These are phyloP conservation scores for Lobophora halterata DNA, from an alignment of 2,888 invertebrate genomes.

Conservation along the genomic window DNA sequence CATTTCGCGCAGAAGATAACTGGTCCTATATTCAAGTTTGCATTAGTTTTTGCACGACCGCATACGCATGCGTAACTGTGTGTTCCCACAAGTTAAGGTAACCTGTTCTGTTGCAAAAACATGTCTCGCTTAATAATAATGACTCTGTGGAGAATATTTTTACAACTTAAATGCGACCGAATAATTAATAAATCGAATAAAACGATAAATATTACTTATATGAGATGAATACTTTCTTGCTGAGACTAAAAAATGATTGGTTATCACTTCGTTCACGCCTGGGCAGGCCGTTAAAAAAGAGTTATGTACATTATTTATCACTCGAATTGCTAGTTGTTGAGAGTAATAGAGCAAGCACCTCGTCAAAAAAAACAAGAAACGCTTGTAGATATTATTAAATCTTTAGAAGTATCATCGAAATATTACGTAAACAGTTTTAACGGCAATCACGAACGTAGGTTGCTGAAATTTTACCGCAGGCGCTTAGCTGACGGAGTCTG, in stretches of 20 bases:
- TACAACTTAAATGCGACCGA: slow-evolving; percentile 7
- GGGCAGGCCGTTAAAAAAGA: slow-evolving; percentile 4
- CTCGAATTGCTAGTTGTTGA: slow-evolving; percentile 3
- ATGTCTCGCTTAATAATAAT: slow-evolving; percentile 14
- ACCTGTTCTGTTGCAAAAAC: slow-evolving; percentile 22
- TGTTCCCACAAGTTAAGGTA: slow-evolving; percentile 12
- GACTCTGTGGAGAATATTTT: slow-evolving; percentile 13
- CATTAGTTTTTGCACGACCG: slow-evolving; percentile 24
- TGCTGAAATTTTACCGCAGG: slow-evolving; percentile 12
- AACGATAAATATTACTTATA: no score
- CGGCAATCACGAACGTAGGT: slow-evolving; percentile 1
- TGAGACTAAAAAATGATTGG: slow-evolving; percentile 9
- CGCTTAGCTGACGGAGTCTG: no score
- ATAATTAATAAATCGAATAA: no score
- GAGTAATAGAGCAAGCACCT: slow-evolving; percentile 10
- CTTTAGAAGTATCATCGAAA: no score
- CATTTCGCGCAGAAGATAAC: slow-evolving; percentile 12
- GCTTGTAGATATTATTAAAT: slow-evolving; percentile 4
- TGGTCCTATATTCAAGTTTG: slow-evolving; percentile 22
- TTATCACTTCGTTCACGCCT: slow-evolving; percentile 9
- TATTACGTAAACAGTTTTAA: neutral
- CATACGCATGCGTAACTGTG: neutral
- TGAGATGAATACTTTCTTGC: no score
- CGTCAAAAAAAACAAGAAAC: neutral
- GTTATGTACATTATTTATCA: slow-evolving; percentile 7